Base-by-base conservation (phyloP, 2,113 vertebrate genomes). In the Canis aureus region DNA sequence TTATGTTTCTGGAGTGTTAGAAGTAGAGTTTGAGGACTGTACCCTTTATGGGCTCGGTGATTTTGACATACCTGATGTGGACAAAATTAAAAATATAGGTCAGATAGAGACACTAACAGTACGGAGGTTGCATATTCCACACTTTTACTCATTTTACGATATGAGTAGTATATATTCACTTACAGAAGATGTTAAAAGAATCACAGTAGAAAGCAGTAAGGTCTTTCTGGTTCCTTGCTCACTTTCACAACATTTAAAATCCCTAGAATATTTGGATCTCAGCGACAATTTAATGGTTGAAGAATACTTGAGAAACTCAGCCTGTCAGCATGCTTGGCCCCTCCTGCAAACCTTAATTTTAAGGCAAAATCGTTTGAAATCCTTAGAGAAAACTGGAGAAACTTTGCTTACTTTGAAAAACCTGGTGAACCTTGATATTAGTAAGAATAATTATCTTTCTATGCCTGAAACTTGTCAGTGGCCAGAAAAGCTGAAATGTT, bases 381-480 rank as follows among this genome's bases (percentile, higher is more conserved):
- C 91, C 4, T 90, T 99, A 43, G 66, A 93, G 69, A 32, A 76
- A 22, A 98, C 97, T 1, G 98, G 97, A 51, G 0, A 15, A 3
- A 90, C 89, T 89, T 98, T 99, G 25, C 83, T 95, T 25, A 98
- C 97, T 60, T 97, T 99, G 73, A 94, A 92, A 84, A 98, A 98
- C n/a, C 98, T 99, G 55, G 98, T 93, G 19, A 92, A 97, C 67
- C 98, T 99, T 71, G 98, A 99, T 51, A 76, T 99, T 83, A 99
- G 99, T 93, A 98, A 98, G 69, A 99, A 99, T 2, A 98, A 66
- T 53, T 99, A 99, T 97, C 93, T 89, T 86, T 97, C 91, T 7
- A 99, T 99, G 98, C 98, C 99, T 4, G 62, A 55, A 2, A 19
- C 3, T 19, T 99, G 99, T 93, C 83, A 67, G 19, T 99, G 99